Conservation (phyloP, 2,888 invertebrate species). For the Yponomeuta plumbellus region DNA sequence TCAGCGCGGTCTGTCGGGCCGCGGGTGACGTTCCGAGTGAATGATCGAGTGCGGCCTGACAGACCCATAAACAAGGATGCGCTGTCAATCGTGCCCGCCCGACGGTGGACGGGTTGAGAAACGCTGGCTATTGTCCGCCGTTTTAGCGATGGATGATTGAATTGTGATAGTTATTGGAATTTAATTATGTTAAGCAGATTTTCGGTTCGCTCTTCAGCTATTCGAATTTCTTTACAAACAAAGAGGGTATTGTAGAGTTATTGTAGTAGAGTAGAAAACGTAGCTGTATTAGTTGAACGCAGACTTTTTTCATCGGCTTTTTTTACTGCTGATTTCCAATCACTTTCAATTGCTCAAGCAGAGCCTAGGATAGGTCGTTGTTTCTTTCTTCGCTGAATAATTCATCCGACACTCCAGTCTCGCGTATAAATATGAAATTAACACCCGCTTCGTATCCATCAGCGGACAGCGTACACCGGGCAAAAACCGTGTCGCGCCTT, state of each 20-base stretch:
- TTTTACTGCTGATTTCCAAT: background rate
- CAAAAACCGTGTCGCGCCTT: conserved; percentile 50
- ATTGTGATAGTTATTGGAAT: background rate
- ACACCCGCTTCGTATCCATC: conserved; percentile 48
- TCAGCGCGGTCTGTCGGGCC: conserved; percentile 13
- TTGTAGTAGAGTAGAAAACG: background rate
- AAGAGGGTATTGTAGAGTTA: background rate
- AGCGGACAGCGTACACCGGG: conserved; percentile 25
- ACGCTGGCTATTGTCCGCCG: conserved; percentile 10
- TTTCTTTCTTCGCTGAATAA: background rate
- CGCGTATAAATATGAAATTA: conserved; percentile 48
- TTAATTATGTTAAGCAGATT: background rate
- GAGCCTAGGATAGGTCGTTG: background rate
- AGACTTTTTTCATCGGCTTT: background rate
- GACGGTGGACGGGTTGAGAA: conserved; percentile 5
- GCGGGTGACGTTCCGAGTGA: conserved; percentile 11
- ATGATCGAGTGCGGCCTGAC: conserved; percentile 17
- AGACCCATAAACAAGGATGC: conserved; percentile 17
- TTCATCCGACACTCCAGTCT: conserved; percentile 16
- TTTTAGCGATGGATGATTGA: background rate
- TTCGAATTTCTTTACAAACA: background rate
- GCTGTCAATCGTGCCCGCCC: conserved; percentile 4
- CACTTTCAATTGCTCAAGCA: background rate
- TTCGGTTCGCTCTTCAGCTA: background rate
- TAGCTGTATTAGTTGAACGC: too few relatives aligned